Evolutionary conservation across 1,140 invertebrate species (phyloP).

Genomic region (Drosophila ercepeae): DNA sequence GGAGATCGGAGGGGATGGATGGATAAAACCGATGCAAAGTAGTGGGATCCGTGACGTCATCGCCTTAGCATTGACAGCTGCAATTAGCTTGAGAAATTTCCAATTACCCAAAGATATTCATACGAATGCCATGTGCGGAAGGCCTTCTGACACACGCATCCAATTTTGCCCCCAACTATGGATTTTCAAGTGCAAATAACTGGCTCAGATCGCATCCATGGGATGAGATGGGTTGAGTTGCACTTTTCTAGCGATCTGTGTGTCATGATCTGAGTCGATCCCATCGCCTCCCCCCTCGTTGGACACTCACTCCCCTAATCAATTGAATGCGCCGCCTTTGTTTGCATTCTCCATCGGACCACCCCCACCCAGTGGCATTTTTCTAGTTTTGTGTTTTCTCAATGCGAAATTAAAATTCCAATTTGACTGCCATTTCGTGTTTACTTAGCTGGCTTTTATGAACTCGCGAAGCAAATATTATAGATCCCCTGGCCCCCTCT

Average conservation of each 20-base stretch:
- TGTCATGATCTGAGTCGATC: slow-evolving; percentile 1
- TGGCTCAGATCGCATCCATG: slow-evolving; percentile 39
- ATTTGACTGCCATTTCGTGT: slow-evolving; percentile 55
- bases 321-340: slow-evolving; percentile 78
- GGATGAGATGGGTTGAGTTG: slow-evolving; percentile 39
- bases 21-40: background rate
- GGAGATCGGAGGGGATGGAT: slow-evolving; percentile 1
- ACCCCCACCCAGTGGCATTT: slow-evolving; percentile 14
- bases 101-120: slow-evolving; percentile 29
- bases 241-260: slow-evolving; percentile 34
- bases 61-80: slow-evolving; percentile 33
- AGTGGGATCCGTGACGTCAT: slow-evolving; percentile 48
- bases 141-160: slow-evolving; percentile 50
- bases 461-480: slow-evolving; percentile 7
- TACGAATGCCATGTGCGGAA: slow-evolving; percentile 33
- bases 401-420: slow-evolving; percentile 78
- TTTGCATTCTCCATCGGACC: slow-evolving; percentile 41
- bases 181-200: slow-evolving; percentile 67
- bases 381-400: slow-evolving; percentile 51
- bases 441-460: slow-evolving; percentile 53
- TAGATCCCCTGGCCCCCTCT: background rate
- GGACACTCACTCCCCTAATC: slow-evolving; percentile 47
- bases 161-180: slow-evolving; percentile 29
- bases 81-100: slow-evolving; percentile 69
- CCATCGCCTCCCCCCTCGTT: slow-evolving; percentile 17